These are phyloP conservation scores for Drosophila robusta DNA, from an alignment of 2,888 invertebrate species.

Conservation along the genomic window DNA sequence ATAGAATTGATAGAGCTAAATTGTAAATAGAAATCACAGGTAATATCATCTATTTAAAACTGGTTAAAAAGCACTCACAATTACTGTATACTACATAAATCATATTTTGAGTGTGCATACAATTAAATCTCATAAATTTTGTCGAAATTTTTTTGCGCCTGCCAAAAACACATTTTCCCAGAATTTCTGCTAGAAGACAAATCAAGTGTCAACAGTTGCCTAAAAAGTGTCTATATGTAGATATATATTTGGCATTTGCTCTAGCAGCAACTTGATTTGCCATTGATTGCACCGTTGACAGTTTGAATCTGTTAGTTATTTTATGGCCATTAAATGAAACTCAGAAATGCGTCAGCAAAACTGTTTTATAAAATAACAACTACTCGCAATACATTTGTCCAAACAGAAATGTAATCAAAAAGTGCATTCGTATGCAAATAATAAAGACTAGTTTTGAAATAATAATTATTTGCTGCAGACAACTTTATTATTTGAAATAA, in stretches of 20 bases:
- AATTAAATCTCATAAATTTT: slow-evolving; percentile 16
- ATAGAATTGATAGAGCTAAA: not conserved
- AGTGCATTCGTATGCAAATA: not conserved
- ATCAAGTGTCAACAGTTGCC: slow-evolving; percentile 24
- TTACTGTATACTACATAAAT: not conserved
- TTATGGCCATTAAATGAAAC: slow-evolving; percentile 37
- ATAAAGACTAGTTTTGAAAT: not conserved
- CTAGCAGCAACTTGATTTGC: slow-evolving; percentile 27
- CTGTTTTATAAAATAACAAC: slow-evolving; percentile 14
- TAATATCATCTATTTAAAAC: not conserved
- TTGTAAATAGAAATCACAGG: not conserved
- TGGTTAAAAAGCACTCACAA: not conserved
- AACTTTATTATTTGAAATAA: not conserved
- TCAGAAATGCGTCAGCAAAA: slow-evolving; percentile 40
- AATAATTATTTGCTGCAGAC: not conserved
- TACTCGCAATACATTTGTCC: slow-evolving; percentile 19
- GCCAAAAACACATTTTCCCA: slow-evolving; percentile 8
- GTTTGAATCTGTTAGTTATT: slow-evolving; percentile 20
- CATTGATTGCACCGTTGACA: slow-evolving; percentile 45
- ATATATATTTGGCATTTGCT: slow-evolving; percentile 1
- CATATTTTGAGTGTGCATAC: slow-evolving; percentile 8
- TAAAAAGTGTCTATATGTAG: not conserved
- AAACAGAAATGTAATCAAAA: slow-evolving; percentile 9
- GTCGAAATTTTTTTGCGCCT: not conserved
- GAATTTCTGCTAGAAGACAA: not conserved